Evolutionary conservation across 2,888 invertebrate genomes (phyloP).

Genomic region (Eilema caniola): DNA sequence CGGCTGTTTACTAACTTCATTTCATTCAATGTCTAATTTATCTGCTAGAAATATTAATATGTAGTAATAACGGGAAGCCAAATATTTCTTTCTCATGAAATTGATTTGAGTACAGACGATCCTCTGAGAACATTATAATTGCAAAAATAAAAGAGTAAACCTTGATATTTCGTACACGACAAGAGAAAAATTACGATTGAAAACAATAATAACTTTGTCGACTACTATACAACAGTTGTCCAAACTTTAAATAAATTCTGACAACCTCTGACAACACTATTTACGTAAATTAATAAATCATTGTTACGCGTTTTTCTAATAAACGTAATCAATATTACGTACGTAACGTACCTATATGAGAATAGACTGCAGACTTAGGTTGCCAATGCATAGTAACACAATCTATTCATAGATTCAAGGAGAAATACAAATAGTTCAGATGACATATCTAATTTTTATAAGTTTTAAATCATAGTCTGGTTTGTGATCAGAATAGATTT

Average conservation of each 20-base stretch:
- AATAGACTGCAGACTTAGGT: constrained; percentile 7
- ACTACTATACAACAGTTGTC: background rate
- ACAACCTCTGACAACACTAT: too few species aligned
- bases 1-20: too few species aligned
- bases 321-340: constrained; percentile 8
- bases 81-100: too few species aligned
- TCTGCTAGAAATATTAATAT: too few species aligned
- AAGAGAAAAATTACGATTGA: background rate
- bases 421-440: constrained; percentile 24
- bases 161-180: background rate
- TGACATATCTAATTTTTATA: constrained; percentile 14
- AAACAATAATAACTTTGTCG: background rate
- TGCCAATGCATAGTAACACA: constrained; percentile 12
- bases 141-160: background rate
- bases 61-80: too few species aligned
- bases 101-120: too few species aligned
- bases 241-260: background rate
- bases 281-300: background rate
- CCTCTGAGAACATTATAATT: too few species aligned
- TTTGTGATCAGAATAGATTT: background rate
- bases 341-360: constrained; percentile 1
- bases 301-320: constrained; percentile 6
- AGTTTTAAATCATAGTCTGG: constrained; percentile 18
- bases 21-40: too few species aligned
- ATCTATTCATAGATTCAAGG: constrained; percentile 10